phyloP scores from a whole-genome alignment of 2,113 vertebrate genomes.

The Oceanites oceanicus region DNA sequence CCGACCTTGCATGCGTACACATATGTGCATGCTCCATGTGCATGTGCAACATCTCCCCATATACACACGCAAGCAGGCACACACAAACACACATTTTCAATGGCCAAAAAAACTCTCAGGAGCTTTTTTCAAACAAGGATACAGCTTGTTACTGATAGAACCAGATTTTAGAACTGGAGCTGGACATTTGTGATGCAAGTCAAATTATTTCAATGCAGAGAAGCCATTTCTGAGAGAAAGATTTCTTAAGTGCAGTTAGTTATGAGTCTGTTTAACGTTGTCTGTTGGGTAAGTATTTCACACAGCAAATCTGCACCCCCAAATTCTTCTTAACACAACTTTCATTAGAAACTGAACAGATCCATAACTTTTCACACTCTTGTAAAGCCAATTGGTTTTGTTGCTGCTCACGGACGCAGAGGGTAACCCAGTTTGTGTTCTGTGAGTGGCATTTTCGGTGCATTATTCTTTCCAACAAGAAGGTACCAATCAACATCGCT shows the following conservation, averaged over 20 bases:
- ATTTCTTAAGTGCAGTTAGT: background rate
- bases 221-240: background rate
- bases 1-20: slow-evolving; percentile 8
- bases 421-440: slow-evolving; percentile 67
- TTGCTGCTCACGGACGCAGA: background rate
- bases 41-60: slow-evolving; percentile 33
- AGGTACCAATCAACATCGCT: background rate
- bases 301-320: background rate
- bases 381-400: slow-evolving; percentile 43
- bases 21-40: slow-evolving; percentile 19
- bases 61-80: slow-evolving; percentile 38
- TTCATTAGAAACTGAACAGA: background rate
- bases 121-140: slow-evolving; percentile 59
- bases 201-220: background rate
- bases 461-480: background rate
- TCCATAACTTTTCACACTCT: background rate
- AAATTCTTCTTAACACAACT: background rate
- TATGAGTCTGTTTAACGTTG: background rate
- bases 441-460: slow-evolving; percentile 51
- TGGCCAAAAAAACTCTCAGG: slow-evolving; percentile 11
- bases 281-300: background rate
- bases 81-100: slow-evolving; percentile 1
- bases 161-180: background rate
- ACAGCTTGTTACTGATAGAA: background rate
- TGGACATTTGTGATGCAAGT: background rate